Percentiles rank a stretch among this genome's conserved stretches.
Conservation (phyloP, 2,113 vertebrate species). For the Chitala chitala region DNA sequence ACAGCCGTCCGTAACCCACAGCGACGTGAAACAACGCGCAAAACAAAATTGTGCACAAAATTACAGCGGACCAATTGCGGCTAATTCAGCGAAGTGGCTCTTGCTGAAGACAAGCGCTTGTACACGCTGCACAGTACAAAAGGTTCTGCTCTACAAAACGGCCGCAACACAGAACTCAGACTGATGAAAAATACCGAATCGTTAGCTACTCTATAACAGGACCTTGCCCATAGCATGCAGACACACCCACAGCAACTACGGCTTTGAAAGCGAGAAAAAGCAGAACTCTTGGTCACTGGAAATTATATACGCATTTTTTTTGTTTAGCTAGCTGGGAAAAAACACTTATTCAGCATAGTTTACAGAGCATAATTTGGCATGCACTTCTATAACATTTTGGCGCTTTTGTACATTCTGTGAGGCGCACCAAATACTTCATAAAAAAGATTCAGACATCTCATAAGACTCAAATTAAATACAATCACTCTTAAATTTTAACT, state of each 20-base stretch:
- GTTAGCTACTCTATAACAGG: conserved; percentile 1
- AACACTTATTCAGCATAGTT: conserved; percentile 15
- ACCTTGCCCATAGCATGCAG: conserved; percentile 15
- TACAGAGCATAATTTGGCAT: conserved; percentile 14
- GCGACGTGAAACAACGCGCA: too few species aligned
- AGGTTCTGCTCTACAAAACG: too few species aligned
- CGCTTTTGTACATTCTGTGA: not conserved
- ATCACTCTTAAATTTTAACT: not conserved
- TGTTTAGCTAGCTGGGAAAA: not conserved
- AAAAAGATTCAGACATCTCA: not conserved
- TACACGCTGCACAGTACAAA: not conserved
- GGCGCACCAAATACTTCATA: not conserved
- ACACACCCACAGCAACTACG: conserved; percentile 6
- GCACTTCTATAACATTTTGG: not conserved
- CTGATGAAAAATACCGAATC: conserved; percentile 3
- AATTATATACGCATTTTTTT: not conserved
- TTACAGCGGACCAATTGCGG: too few species aligned
- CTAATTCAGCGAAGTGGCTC: too few species aligned
- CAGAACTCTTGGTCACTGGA: not conserved
- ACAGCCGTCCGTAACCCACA: too few species aligned
- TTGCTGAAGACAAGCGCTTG: not conserved
- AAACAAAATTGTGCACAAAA: too few species aligned
- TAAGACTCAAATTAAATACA: too few species aligned
- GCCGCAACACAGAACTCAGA: too few species aligned
- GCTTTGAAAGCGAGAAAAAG: not conserved